Conservation (phyloP, 1,140 invertebrate genomes). For the Cotesia vestalis region DNA sequence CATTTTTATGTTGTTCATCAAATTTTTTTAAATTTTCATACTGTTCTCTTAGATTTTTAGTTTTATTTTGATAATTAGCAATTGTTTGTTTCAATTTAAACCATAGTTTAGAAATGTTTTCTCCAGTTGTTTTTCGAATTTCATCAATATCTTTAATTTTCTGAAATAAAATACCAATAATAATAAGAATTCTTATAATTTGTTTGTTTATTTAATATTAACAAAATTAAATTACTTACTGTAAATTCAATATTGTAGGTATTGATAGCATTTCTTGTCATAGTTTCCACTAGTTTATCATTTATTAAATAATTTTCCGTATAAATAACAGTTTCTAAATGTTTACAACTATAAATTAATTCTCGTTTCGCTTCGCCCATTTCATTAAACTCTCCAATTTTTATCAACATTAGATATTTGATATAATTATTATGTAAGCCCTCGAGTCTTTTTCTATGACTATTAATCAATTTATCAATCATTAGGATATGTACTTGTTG, state of each 20-base stretch:
- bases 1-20: constrained; percentile 49
- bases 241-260: constrained; percentile 51
- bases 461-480: constrained; percentile 75
- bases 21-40: constrained; percentile 59
- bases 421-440: constrained; percentile 68
- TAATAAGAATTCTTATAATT: neutral
- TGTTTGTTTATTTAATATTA: neutral
- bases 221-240: constrained; percentile 45
- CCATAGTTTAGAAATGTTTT: constrained; percentile 51
- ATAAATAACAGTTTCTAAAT: constrained; percentile 49
- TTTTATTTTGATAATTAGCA: constrained; percentile 51
- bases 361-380: constrained; percentile 43
- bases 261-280: constrained; percentile 53
- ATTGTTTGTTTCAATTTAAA: constrained; percentile 47
- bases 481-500: constrained; percentile 76
- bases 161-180: constrained; percentile 40
- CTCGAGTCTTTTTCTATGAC: constrained; percentile 63
- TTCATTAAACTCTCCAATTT: constrained; percentile 45
- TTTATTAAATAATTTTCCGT: constrained; percentile 46
- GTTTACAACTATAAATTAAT: constrained; percentile 41
- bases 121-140: constrained; percentile 30
- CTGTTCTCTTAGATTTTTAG: constrained; percentile 55
- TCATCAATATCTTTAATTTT: constrained; percentile 44
- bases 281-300: constrained; percentile 46
- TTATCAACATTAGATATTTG: constrained; percentile 51